Evolutionary conservation across 2,888 invertebrate species (phyloP), one percentile per base, ranked within the genome.

Genomic region (Sepioteuthis lessoniana): DNA sequence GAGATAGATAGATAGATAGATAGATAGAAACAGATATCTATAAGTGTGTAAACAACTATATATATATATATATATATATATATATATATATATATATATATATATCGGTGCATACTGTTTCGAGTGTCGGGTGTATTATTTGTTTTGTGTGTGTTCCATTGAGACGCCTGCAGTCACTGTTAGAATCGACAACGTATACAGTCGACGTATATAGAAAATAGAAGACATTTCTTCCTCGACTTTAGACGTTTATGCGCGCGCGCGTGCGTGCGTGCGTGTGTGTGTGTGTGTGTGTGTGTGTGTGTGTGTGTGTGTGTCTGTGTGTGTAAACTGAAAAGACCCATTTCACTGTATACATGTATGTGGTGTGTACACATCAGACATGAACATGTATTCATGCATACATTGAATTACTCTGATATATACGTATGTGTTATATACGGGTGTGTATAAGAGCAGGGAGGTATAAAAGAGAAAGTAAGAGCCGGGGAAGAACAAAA

Each of bases 361-460:
- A 10, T n/a, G n/a, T n/a, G 5, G 60, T 60, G 31, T 60, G 25
- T 31, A 60, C 31, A 60, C 60, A 25, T 25, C 31, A 47, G 47
- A 47, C 47, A 13, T 47, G 19, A 8, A 47, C 47, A 1, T 16
- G 1, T 47, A 47, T 13, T 47, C 47, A 60, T 60, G 60, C 8
- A 31, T 76, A 35, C 76, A 0, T 76, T 76, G 13, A 76, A 76
- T n/a, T 76, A n/a, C n/a, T 13, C n/a, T 10, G 16, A 7, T 31
- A n/a, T 35, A 13, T 76, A 76, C n/a, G 21, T 76, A 16, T 76
- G 76, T 76, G 13, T n/a, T 76, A 76, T 76, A n/a, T 76, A 76
- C 76, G 76, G 76, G 76, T 76, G 35, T 76, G n/a, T 76, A 76
- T 76, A n/a, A n/a, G n/a, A n/a, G 76, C 76, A 76, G 76, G 76